Evolutionary conservation across 2,888 invertebrate genomes (phyloP).

Genomic region (Xanthorhoe designata): DNA sequence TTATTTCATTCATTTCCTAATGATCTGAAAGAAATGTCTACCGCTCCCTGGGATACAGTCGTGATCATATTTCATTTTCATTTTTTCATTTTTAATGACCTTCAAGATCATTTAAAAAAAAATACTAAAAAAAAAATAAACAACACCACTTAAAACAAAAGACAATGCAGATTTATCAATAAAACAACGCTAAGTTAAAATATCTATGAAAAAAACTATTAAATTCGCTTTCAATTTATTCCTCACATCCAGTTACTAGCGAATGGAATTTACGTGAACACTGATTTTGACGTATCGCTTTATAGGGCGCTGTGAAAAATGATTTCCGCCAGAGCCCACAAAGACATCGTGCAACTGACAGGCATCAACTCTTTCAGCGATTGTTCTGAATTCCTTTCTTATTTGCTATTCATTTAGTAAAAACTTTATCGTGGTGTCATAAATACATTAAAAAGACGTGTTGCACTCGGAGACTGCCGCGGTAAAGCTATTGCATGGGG

Average conservation of each 20-base stretch:
- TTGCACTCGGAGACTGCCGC: no score
- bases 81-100: no score
- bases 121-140: no score
- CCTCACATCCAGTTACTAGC: slow-evolving; percentile 40
- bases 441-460: background rate
- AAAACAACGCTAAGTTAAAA: background rate
- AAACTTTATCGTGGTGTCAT: background rate
- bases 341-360: slow-evolving; percentile 38
- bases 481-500: no score
- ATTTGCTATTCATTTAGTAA: background rate
- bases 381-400: slow-evolving; percentile 9
- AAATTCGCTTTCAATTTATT: slow-evolving; percentile 12
- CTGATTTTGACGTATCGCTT: slow-evolving; percentile 80
- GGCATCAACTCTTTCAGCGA: slow-evolving; percentile 43
- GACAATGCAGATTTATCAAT: background rate
- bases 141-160: no score
- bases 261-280: slow-evolving; percentile 73
- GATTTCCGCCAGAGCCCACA: slow-evolving; percentile 46
- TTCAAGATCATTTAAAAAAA: no score
- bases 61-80: no score
- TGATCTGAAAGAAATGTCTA: no score
- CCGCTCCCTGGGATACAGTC: no score
- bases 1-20: no score
- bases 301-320: slow-evolving; percentile 71
- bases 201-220: background rate